phyloP scores from a whole-genome alignment of 2,797 vertebrate species.

The Catamblyrhynchus diadema region DNA sequence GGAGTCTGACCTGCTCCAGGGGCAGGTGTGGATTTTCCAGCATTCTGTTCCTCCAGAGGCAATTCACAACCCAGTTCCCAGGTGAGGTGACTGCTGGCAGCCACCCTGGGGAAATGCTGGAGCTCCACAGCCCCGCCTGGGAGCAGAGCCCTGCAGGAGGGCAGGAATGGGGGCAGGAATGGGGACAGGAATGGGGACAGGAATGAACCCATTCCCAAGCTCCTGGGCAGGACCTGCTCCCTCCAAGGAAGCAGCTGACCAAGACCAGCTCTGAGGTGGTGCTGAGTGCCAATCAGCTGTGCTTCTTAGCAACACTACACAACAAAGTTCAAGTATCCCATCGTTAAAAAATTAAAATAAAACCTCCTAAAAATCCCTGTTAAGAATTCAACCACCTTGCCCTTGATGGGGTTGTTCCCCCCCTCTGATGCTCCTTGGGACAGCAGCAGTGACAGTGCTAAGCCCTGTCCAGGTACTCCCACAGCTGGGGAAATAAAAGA shows the following conservation, averaged over 20 bases:
- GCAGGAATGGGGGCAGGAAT: fast-evolving
- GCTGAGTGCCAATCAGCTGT: neutral
- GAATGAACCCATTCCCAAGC: neutral
- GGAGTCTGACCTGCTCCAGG: fast-evolving
- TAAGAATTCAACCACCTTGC: neutral
- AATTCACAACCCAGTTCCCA: neutral
- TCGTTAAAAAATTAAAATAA: neutral
- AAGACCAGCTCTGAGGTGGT: neutral
- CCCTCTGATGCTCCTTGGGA: neutral
- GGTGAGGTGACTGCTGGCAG: neutral
- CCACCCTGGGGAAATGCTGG: neutral
- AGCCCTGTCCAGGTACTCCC: neutral
- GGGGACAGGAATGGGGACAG: fast-evolving
- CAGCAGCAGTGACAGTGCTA: neutral
- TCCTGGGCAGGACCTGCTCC: neutral
- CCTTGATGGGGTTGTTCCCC: neutral
- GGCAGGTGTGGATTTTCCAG: neutral
- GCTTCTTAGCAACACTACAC: neutral
- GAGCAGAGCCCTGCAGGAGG: neutral
- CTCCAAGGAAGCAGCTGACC: neutral
- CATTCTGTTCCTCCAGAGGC: neutral
- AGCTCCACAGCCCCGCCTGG: neutral
- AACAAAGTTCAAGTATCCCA: neutral
- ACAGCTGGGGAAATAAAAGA: neutral
- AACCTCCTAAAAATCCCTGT: neutral